Evolutionary conservation across 2,113 vertebrate genomes (phyloP).

Genomic region (Nothocercus nigrocapillus): DNA sequence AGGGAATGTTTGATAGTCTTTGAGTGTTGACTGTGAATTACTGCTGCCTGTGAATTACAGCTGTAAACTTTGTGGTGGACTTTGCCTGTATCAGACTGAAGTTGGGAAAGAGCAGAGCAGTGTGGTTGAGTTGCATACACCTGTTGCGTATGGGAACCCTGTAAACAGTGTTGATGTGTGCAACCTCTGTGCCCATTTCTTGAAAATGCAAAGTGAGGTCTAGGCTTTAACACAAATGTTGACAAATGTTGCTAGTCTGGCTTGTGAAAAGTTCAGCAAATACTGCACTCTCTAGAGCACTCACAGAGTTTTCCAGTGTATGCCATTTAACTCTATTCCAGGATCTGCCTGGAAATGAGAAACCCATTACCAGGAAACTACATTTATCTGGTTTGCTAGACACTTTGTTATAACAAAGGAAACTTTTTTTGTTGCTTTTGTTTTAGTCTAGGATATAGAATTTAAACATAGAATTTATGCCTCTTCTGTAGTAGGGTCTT

Average conservation of each 20-base stretch:
- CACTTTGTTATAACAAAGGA: not conserved
- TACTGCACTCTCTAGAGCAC: not conserved
- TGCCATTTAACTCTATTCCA: not conserved
- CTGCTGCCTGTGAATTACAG: not conserved
- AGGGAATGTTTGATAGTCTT: not conserved
- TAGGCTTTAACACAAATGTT: not conserved
- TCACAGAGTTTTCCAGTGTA: too few relatives aligned
- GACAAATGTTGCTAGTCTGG: not conserved
- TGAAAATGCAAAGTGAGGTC: not conserved
- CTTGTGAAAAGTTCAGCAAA: conserved; percentile 9
- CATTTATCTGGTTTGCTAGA: not conserved
- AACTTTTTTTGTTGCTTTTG: not conserved
- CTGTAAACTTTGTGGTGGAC: not conserved
- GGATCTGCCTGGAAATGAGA: not conserved
- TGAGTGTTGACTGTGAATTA: not conserved
- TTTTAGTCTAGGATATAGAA: not conserved
- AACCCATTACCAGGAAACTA: not conserved
- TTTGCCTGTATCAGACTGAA: not conserved
- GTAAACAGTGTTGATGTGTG: not conserved
- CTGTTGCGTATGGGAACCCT: not conserved
- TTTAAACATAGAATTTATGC: not conserved
- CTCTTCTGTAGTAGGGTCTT: not conserved
- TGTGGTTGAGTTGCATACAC: not conserved
- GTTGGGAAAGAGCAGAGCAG: not conserved
- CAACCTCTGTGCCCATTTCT: not conserved